A percentile compares a stretch with the other conserved stretches of the same genome.
Conservation (phyloP, 2,797 vertebrate species). For the Phaenicophaeus curvirostris region DNA sequence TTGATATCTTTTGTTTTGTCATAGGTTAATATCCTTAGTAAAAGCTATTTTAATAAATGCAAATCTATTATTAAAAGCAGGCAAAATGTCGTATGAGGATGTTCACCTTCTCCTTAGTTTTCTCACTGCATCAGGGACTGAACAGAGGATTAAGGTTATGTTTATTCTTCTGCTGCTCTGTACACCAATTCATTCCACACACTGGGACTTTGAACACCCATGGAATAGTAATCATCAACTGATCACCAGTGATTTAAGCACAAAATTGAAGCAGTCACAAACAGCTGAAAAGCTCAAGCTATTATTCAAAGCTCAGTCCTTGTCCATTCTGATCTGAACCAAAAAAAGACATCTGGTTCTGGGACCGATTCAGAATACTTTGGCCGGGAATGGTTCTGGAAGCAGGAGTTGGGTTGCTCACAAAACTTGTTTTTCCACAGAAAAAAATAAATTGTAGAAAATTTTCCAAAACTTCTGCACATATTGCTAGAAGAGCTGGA, state of each 20-base stretch:
- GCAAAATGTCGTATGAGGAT: background rate
- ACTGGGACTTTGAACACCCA: background rate
- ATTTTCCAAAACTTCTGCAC: background rate
- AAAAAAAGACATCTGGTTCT: background rate
- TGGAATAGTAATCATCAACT: background rate
- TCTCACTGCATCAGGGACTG: background rate
- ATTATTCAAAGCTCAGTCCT: background rate
- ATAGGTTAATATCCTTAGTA: background rate
- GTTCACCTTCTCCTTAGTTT: background rate
- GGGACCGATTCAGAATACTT: background rate
- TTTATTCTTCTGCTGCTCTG: background rate
- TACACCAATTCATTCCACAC: background rate
- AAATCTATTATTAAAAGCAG: background rate
- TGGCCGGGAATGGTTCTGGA: background rate
- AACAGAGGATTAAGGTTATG: background rate
- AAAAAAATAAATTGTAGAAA: slow-evolving; percentile 17
- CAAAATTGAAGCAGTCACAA: background rate
- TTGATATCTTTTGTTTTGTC: background rate
- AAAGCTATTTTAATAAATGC: background rate
- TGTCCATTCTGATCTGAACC: background rate
- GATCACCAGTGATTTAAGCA: background rate
- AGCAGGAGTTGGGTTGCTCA: background rate
- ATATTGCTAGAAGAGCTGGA: background rate
- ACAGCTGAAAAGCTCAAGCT: background rate
- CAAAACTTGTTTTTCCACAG: background rate